Evolutionary conservation across 2,113 vertebrate genomes (phyloP).

Genomic region (Chelonoidis abingdonii): DNA sequence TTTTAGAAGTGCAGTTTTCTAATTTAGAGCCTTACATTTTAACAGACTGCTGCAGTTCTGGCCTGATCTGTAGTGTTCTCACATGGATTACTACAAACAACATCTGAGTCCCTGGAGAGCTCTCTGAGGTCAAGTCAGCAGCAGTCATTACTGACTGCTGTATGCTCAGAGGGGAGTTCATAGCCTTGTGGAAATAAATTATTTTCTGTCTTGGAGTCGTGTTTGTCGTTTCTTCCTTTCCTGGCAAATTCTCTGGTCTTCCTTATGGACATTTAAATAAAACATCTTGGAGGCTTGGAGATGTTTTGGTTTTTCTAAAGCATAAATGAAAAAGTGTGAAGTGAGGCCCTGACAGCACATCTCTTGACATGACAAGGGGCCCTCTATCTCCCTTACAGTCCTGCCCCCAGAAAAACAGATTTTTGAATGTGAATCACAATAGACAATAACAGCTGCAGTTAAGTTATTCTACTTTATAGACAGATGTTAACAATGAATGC

Average conservation of each 20-base stretch:
- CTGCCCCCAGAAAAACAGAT: background rate
- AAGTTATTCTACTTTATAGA: background rate
- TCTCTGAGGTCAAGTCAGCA: background rate
- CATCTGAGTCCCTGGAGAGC: background rate
- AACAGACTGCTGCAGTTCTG: background rate
- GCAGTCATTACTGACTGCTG: background rate
- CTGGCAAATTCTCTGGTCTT: background rate
- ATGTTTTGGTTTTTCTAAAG: background rate
- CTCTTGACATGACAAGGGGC: background rate
- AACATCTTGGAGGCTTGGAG: background rate
- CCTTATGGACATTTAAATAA: fast-evolving
- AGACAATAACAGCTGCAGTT: constrained; percentile 7
- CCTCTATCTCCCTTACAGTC: background rate
- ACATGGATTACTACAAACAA: background rate
- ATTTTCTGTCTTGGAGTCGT: background rate
- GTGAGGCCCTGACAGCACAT: background rate
- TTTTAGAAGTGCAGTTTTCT: background rate
- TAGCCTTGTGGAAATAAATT: background rate
- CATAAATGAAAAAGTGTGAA: background rate
- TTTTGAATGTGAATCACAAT: background rate
- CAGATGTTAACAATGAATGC: background rate
- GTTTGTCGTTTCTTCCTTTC: background rate
- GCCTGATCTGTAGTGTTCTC: background rate
- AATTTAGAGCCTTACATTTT: background rate
- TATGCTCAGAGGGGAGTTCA: background rate